Base-by-base conservation (phyloP, 2,797 vertebrate species). In the Semaprochilodus insignis region DNA sequence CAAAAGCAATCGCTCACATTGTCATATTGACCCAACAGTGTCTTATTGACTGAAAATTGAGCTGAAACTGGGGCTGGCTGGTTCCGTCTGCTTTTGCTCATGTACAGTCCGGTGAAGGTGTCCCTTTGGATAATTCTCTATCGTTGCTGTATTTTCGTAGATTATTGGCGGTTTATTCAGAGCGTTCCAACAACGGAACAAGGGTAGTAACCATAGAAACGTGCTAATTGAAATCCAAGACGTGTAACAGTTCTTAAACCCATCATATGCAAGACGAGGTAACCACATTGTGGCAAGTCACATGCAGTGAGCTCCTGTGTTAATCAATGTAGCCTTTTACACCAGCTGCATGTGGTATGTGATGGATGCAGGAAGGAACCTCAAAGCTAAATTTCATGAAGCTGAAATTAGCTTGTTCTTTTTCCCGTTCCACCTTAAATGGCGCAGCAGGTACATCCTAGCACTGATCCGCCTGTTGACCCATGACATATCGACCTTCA, bases 11-110 rank as follows among this genome's bases (percentile, higher is more conserved):
- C 16, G 3, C n/a, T 44, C 67, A 70, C 6, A 21, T 69, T 69
- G 40, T 69, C 66, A 44, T 69, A 44, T 69, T 69, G 66, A 69
- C 66, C 66, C 40, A 40, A 67, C 34, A 69, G 66, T 44, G 21
- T 69, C 34, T 69, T 44, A 44, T 69, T 69, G 66, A 69, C 13
- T 44, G 7, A 23, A n/a, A 69, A 44, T n/a, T 40, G 66, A 71
- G 63, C 63, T 34, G 27, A 19, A 27, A 65, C 25, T 15, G 25
- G 16, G 27, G 63, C 27, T 65, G 63, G 7, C 4, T 19, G 63
- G 59, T 23, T 60, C 59, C 21, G 21, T 60, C 59, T 11, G 54
- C 59, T 65, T 16, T 15, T 16, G 27, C 27, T 65, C 16, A 15
- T 17, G 6, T 16, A 23, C 0, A n/a, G 21, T 34, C 62, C 16